Conservation (phyloP, 2,113 vertebrate genomes). For the Haemorhous mexicanus region DNA sequence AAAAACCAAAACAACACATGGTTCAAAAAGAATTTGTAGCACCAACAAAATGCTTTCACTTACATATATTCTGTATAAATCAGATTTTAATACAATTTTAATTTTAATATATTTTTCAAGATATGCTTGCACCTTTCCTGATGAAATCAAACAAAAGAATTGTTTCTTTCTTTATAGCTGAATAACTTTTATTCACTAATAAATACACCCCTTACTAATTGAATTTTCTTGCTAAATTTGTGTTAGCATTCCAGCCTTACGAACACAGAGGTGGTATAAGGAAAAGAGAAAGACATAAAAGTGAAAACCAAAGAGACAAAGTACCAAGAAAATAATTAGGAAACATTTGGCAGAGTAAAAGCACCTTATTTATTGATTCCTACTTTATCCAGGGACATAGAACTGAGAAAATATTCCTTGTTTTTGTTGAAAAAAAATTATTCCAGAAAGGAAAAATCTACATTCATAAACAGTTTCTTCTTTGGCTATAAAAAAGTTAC, state of each 20-base stretch:
- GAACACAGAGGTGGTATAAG: neutral
- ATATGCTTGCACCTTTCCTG: neutral
- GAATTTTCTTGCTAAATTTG: neutral
- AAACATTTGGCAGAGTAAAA: neutral
- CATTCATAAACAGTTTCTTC: neutral
- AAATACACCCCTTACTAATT: neutral
- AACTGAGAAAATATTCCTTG: neutral
- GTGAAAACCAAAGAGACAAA: neutral
- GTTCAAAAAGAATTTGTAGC: neutral
- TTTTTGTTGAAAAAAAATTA: neutral
- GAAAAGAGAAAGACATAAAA: neutral
- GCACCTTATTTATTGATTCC: neutral
- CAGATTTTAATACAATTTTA: neutral
- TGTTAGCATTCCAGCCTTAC: neutral
- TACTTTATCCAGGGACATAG: neutral
- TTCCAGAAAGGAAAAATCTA: neutral
- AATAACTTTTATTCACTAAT: neutral
- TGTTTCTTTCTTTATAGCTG: neutral
- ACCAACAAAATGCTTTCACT: neutral
- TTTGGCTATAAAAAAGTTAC: neutral
- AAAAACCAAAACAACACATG: neutral
- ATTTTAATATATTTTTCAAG: neutral
- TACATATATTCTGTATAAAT: neutral
- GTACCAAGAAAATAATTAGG: neutral
- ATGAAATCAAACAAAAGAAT: neutral